Conservation (phyloP, 2,888 invertebrate genomes). For the Neoitamus cyanurus region DNA sequence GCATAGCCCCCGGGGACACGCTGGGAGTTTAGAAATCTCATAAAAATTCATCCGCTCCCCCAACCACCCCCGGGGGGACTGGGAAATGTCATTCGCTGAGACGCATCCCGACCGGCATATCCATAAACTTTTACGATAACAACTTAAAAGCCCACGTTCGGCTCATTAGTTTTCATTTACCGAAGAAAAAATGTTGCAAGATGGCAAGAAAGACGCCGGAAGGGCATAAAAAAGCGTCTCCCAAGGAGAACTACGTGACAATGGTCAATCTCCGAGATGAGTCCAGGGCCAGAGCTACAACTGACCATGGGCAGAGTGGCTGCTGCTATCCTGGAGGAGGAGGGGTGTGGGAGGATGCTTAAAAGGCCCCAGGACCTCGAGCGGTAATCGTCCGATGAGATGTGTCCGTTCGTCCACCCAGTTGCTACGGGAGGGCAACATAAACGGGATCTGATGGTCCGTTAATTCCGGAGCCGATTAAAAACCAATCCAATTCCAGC, state of each 20-base stretch:
- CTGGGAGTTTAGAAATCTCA: constrained; percentile 4
- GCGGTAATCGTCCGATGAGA: constrained; percentile 47
- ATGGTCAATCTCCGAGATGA: constrained; percentile 48
- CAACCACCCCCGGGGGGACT: background rate
- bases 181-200: constrained; percentile 51
- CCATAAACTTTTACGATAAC: constrained; percentile 53
- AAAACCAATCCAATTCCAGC: constrained; percentile 51
- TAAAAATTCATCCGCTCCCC: constrained; percentile 9
- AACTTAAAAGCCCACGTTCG: constrained; percentile 53
- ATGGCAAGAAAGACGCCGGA: constrained; percentile 51
- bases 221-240: constrained; percentile 42
- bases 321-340: background rate
- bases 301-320: constrained; percentile 18
- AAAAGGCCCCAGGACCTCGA: background rate
- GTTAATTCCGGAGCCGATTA: constrained; percentile 52
- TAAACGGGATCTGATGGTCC: constrained; percentile 52
- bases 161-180: constrained; percentile 53
- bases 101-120: constrained; percentile 47
- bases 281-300: constrained; percentile 1
- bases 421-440: constrained; percentile 37
- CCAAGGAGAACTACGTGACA: constrained; percentile 50
- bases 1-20: background rate
- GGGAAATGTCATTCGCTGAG: constrained; percentile 30
- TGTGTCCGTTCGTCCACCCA: constrained; percentile 29
- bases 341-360: background rate